phyloP scores from a whole-genome alignment of 2,113 vertebrate genomes.

The Microtus pennsylvanicus region DNA sequence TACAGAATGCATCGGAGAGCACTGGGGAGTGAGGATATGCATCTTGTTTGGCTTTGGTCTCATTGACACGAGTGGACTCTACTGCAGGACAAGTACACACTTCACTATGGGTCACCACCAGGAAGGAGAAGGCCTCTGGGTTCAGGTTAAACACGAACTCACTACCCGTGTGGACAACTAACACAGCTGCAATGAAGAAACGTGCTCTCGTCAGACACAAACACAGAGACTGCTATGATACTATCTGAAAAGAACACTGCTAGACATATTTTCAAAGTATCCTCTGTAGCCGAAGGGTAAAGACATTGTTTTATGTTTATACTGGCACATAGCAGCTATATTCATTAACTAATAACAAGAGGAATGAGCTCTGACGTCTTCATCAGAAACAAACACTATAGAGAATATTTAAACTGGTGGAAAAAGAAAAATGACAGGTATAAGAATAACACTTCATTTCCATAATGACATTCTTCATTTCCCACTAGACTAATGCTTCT shows the following conservation, averaged over 20 bases:
- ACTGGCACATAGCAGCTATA: background rate
- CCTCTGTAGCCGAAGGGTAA: background rate
- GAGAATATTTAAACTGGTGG: background rate
- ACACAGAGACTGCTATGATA: background rate
- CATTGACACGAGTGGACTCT: background rate
- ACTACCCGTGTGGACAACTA: background rate
- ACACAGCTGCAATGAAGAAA: background rate
- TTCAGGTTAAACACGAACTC: background rate
- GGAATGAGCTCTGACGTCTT: slow-evolving; percentile 23
- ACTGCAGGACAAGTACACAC: background rate
- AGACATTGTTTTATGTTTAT: background rate
- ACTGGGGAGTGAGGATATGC: background rate
- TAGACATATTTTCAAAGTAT: background rate
- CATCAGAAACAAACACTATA: slow-evolving; percentile 51
- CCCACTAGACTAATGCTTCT: background rate
- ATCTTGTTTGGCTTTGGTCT: slow-evolving; percentile 8
- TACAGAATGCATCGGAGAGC: background rate
- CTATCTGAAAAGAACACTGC: background rate
- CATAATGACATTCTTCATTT: slow-evolving; percentile 9
- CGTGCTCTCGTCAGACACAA: background rate
- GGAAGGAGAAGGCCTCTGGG: background rate
- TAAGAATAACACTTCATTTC: background rate
- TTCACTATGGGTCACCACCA: background rate
- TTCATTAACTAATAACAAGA: background rate
- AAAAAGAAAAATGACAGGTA: background rate